phyloP scores from a whole-genome alignment of 2,797 vertebrate species.

The Onychomys arenicola region DNA sequence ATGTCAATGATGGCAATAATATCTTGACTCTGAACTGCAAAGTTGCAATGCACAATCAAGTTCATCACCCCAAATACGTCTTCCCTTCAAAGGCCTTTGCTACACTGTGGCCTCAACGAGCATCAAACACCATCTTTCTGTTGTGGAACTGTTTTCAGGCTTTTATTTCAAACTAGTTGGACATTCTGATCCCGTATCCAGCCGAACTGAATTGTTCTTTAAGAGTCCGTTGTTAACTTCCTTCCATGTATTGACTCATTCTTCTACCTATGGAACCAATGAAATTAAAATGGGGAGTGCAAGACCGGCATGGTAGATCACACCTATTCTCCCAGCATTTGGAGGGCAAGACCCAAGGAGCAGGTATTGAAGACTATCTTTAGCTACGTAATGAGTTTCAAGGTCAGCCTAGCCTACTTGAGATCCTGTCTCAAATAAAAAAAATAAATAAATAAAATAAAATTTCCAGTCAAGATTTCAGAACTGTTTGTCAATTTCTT shows the following conservation, averaged over 20 bases:
- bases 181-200: not conserved
- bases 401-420: not conserved
- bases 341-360: not conserved
- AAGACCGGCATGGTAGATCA: not conserved
- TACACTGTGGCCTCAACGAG: not conserved
- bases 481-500: slow-evolving; percentile 74
- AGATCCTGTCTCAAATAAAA: not conserved
- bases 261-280: slow-evolving; percentile 81
- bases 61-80: not conserved
- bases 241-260: slow-evolving; percentile 72
- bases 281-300: not conserved
- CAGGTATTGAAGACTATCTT: too few species aligned
- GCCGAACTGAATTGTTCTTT: slow-evolving; percentile 32
- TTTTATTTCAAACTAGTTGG: not conserved
- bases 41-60: not conserved
- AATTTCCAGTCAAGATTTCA: slow-evolving; percentile 65
- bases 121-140: not conserved
- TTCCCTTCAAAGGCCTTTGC: not conserved
- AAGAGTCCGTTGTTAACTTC: slow-evolving; percentile 58
- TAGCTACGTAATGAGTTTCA: not conserved
- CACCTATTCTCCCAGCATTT: not conserved
- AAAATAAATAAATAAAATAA: not conserved
- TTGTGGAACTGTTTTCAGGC: not conserved
- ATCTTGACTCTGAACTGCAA: not conserved
- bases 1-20: not conserved